Conservation (phyloP, 2,888 invertebrate genomes). For the Platynereis dumerilii region DNA sequence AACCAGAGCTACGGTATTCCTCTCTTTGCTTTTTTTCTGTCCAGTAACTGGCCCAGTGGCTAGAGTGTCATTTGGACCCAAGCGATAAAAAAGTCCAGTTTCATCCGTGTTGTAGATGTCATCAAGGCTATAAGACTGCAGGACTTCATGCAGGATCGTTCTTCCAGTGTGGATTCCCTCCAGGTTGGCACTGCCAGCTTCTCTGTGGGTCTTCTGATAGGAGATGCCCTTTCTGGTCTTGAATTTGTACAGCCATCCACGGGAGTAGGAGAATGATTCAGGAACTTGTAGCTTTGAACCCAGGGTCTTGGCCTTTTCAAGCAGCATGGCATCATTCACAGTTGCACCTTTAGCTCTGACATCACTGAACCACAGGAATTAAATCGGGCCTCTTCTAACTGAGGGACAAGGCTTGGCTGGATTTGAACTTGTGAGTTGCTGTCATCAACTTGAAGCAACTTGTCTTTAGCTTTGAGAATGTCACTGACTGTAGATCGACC, state of each 20-base stretch:
- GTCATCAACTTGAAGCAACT: neutral
- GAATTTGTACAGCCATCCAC: conserved; percentile 1
- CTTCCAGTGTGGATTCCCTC: neutral
- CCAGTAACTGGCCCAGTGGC: conserved; percentile 21
- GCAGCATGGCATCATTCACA: conserved; percentile 10
- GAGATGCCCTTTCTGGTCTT: conserved; percentile 2
- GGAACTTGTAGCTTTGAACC: neutral
- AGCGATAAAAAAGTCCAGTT: conserved; percentile 32
- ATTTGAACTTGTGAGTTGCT: too few species aligned
- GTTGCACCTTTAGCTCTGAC: neutral
- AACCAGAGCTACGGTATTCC: conserved; percentile 29
- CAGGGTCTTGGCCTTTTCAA: conserved; percentile 7
- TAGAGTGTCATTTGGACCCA: conserved; percentile 30
- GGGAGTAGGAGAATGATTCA: conserved; percentile 3
- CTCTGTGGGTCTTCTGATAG: neutral
- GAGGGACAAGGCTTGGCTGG: too few species aligned
- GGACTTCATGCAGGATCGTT: conserved; percentile 2
- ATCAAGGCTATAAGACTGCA: conserved; percentile 26
- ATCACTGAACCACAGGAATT: conserved; percentile 7
- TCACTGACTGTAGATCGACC: neutral
- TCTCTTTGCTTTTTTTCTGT: conserved; percentile 26
- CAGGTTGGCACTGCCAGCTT: neutral
- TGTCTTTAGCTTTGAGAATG: neutral
- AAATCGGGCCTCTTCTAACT: conserved; percentile 9
- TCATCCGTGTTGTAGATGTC: conserved; percentile 37